Evolutionary conservation across 1,140 invertebrate species (phyloP).

Genomic region (Lordiphosa clarofinis): DNA sequence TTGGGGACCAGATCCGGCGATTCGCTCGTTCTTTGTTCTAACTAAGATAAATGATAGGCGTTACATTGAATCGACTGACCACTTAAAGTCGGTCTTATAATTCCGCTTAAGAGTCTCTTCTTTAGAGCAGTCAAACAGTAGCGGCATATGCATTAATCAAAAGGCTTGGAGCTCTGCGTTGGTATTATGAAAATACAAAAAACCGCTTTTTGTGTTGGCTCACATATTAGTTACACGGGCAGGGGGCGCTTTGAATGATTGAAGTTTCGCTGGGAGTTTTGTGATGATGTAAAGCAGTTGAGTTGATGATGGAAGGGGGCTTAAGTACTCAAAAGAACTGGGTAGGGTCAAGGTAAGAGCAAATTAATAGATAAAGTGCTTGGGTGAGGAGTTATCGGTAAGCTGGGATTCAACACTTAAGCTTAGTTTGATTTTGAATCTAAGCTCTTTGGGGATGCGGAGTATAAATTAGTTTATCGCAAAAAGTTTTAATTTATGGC

Average conservation of each 20-base stretch:
- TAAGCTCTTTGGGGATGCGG: too few species aligned
- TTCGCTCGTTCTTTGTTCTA: conserved; percentile 28
- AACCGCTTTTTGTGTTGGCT: conserved; percentile 19
- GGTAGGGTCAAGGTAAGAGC: conserved; percentile 42
- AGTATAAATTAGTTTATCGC: too few species aligned
- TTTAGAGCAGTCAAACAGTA: conserved; percentile 51
- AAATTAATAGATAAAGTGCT: not conserved
- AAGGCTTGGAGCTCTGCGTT: conserved; percentile 25
- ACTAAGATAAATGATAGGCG: conserved; percentile 65
- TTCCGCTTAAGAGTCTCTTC: conserved; percentile 14
- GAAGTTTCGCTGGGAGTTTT: conserved; percentile 42
- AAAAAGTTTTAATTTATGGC: too few species aligned
- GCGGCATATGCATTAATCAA: conserved; percentile 67
- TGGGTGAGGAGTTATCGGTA: conserved; percentile 5
- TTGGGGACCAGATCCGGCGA: conserved; percentile 27
- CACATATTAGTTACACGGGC: conserved; percentile 65
- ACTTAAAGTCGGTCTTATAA: conserved; percentile 59
- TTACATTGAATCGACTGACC: conserved; percentile 37
- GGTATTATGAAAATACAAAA: not conserved
- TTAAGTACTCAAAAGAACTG: conserved; percentile 2
- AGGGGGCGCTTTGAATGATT: conserved; percentile 5
- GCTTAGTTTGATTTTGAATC: too few species aligned
- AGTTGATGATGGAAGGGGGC: conserved; percentile 15
- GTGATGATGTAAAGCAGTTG: conserved; percentile 48
- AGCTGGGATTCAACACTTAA: not conserved